Evolutionary conservation across 2,797 vertebrate species (phyloP).

Genomic region (Coregonus suidteri): DNA sequence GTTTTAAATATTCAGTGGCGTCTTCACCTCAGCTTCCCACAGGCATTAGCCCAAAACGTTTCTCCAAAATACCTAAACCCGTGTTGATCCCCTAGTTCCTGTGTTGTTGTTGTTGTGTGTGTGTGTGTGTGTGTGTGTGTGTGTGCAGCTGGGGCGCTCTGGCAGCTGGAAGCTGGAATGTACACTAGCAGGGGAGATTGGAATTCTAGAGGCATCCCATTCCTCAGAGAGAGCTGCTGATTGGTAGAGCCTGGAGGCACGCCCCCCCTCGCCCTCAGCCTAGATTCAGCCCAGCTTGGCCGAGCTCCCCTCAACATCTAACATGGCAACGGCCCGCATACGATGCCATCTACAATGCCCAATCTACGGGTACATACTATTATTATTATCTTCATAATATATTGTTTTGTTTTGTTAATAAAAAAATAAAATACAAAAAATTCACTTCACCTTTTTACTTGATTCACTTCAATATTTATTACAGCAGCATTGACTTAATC

Average conservation of each 20-base stretch:
- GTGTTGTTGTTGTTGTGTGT: neutral
- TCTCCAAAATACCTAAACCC: neutral
- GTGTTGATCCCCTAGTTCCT: neutral
- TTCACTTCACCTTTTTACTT: too few species aligned
- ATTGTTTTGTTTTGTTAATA: too few species aligned
- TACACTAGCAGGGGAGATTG: constrained; percentile 3
- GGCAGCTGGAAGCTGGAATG: constrained; percentile 16
- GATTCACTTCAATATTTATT: neutral
- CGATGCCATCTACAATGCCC: neutral
- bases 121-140: neutral
- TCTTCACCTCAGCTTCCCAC: neutral
- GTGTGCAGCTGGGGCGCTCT: neutral
- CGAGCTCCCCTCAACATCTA: neutral
- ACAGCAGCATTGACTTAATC: neutral
- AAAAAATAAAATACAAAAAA: too few species aligned
- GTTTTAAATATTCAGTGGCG: neutral
- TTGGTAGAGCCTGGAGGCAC: constrained; percentile 25
- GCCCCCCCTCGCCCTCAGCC: constrained; percentile 18
- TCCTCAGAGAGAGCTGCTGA: constrained; percentile 19
- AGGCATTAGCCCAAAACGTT: neutral
- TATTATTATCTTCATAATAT: too few species aligned
- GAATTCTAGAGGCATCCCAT: constrained; percentile 14
- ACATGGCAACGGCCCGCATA: neutral
- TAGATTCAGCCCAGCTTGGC: constrained; percentile 1
- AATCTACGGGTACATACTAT: too few species aligned